Evolutionary conservation across 1,140 invertebrate species (phyloP), one percentile per base, ranked within the genome.

Genomic region (Sinonovacula constricta): DNA sequence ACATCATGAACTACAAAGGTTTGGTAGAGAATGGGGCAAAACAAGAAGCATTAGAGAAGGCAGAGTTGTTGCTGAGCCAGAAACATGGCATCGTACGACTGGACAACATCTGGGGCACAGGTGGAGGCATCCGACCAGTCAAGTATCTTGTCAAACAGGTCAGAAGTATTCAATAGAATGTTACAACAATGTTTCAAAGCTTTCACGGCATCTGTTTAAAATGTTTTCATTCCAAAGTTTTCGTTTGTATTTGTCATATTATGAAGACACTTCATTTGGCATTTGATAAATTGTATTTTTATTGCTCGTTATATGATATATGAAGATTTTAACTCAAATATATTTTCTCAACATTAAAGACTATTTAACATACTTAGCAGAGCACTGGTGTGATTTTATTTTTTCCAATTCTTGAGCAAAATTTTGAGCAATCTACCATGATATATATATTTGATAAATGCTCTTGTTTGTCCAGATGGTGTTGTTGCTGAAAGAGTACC

Each of bases 21-120:
- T 92, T 91, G 80, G 89, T 90, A 7, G 92, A 93, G 70, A 93
- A 92, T 84, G 84, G 92, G 18, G 91, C 92, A 68, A 93, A 93
- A 60, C 93, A 92, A 93, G 84, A 93, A 85, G 94, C 96, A 0
- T 90, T 98, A 45, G 93, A 94, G 2, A 94, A 96, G 70, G 96
- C 96, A 5, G 94, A 96, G 83, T 94, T 95, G 1, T 90, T 97
- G 30, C 90, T 98, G 2, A 95, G 94, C 15, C 95, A 96, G 94
- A 96, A 97, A 81, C 95, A 97, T 88, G 96, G 96, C 3, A 93
- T 97, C 83, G 95, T 96, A 2, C 92, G 96, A 81, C 90, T 98
- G 85, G 96, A 98, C 89, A 97, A 96, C 88, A 96, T 98, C 24
- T 98, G 97, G 97, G 97, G 96, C 26, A 94, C 96, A 54, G 95